phyloP scores from a whole-genome alignment of 2,113 vertebrate species.

The Sclerurus mexicanus region DNA sequence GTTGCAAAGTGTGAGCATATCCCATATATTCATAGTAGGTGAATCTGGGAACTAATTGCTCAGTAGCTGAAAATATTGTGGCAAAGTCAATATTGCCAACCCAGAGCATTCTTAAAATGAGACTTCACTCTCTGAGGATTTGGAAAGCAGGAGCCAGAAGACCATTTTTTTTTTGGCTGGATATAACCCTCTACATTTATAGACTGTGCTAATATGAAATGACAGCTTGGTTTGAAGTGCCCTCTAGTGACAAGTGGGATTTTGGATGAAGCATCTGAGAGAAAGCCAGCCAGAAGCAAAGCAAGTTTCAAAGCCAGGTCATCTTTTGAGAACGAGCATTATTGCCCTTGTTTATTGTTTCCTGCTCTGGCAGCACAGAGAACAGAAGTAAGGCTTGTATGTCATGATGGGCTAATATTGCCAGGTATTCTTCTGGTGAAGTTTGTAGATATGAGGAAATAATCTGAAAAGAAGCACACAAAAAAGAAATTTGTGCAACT shows the following conservation, averaged over 20 bases:
- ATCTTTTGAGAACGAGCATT: not conserved
- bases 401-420: not conserved
- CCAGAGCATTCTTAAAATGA: not conserved
- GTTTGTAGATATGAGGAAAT: not conserved
- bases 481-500: not conserved
- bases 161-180: not conserved
- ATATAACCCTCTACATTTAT: rapidly evolving
- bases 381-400: not conserved
- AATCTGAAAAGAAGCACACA: not conserved
- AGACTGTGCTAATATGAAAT: not conserved
- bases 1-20: not conserved
- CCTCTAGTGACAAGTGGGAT: slow-evolving; percentile 48
- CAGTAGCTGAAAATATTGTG: not conserved
- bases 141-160: not conserved
- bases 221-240: slow-evolving; percentile 53
- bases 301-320: not conserved
- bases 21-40: not conserved
- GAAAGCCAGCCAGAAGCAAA: not conserved
- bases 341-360: not conserved
- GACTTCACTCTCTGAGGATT: not conserved
- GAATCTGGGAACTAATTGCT: not conserved
- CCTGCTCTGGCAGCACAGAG: not conserved
- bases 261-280: not conserved
- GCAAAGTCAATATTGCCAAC: not conserved
- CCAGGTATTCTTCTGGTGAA: not conserved